A percentile compares a stretch with the other conserved stretches of the same genome.
Evolutionary conservation across 2,888 invertebrate species (phyloP).

Genomic region (Ptycholaimellus sp.): DNA sequence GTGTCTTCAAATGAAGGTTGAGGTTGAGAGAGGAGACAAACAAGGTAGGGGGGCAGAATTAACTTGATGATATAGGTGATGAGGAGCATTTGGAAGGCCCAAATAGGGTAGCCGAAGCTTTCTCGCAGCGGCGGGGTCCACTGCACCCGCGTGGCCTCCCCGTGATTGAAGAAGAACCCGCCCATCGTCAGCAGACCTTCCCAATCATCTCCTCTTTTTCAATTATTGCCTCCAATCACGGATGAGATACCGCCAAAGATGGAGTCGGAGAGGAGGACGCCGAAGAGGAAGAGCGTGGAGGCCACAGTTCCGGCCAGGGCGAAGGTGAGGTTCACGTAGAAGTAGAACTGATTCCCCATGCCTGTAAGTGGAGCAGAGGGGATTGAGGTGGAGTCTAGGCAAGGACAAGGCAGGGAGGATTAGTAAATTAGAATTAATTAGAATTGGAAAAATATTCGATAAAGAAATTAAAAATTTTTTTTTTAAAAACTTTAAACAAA

Average conservation of each 20-base stretch:
- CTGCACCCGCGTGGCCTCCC: constrained; percentile 53
- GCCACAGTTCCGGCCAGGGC: constrained; percentile 46
- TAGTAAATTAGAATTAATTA: too few relatives aligned
- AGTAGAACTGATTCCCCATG: constrained; percentile 51
- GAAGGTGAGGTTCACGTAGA: constrained; percentile 56
- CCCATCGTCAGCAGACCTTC: constrained; percentile 42
- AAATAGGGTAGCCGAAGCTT: constrained; percentile 56
- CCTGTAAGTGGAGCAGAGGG: constrained; percentile 23
- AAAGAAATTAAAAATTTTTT: too few relatives aligned
- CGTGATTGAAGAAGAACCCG: constrained; percentile 56
- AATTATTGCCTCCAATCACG: too few relatives aligned
- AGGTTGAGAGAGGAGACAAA: not conserved
- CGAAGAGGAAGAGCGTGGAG: constrained; percentile 41
- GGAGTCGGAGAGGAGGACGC: constrained; percentile 36
- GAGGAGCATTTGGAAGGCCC: constrained; percentile 47
- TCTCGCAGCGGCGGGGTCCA: constrained; percentile 64
- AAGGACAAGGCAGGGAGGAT: too few relatives aligned
- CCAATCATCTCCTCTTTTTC: too few relatives aligned
- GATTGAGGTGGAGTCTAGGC: too few relatives aligned
- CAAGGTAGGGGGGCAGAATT: constrained; percentile 2
- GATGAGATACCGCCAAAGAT: constrained; percentile 45
- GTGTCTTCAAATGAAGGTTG: constrained; percentile 1
- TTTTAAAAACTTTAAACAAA: too few relatives aligned
- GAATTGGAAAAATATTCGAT: too few relatives aligned
- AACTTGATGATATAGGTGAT: constrained; percentile 35